Base-by-base conservation (phyloP, 1,140 invertebrate species). In the Saccostrea cuccullata region DNA sequence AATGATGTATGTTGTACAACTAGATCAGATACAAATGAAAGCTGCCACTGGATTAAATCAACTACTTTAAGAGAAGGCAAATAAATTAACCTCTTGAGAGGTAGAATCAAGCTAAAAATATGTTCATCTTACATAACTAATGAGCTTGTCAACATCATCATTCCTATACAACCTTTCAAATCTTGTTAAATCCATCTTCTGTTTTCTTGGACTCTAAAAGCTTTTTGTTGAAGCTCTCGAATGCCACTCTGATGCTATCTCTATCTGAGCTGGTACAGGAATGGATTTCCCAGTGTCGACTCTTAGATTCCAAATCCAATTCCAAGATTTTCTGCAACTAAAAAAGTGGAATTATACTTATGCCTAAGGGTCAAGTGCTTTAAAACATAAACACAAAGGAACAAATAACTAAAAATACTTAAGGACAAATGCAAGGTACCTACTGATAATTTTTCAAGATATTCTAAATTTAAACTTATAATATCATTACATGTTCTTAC, bases 271-370 rank as follows among this genome's bases (percentile, higher is more conserved):
- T 87, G 67, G 87, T 90, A 88, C 92, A 93, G 8, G 86, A 83
- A n/a, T 90, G 91, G 15, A 94, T 86, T 58, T 88, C 82, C 92
- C 92, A 93, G 26, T 91, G 85, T 23, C 92, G 82, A 8, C 88
- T 77, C 0, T 73, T 83, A 0, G 91, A 67, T 67, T 92, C 89
- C 30, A 87, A 89, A 8, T 91, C 91, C 15, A 93, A 56, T 8
- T 93, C 92, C 82, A 94, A 84, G 26, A 91, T 86, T 77, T 91
- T 60, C 36, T 85, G 82, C 1, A 93, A 58, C 93, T 93, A 26
- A 83, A 89, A 47, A 55, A 15, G 85, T 67, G 83, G 17, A 77
- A 3, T 70, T 26, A 17, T 55, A 26, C n/a, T 30, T 87, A 67
- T 15, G 26, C 58, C n/a, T 47, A 47, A 47, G 47, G 47, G 6